Percentiles rank a stretch among this genome's conserved stretches.
phyloP scores from a whole-genome alignment of 2,888 invertebrate species.

The Diabrotica balteata region DNA sequence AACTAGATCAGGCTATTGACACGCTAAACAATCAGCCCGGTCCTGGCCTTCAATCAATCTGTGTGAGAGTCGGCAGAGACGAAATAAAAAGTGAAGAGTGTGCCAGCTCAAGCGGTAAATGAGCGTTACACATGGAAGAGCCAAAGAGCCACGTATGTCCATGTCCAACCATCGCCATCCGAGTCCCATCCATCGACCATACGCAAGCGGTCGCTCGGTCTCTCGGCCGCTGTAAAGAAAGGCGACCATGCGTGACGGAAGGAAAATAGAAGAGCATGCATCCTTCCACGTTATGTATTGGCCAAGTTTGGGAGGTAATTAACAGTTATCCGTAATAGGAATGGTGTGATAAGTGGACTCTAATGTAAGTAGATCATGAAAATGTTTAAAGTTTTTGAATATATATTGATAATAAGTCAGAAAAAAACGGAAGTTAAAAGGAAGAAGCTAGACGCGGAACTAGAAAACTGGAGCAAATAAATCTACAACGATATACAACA shows the following conservation, averaged over 20 bases:
- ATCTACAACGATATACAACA: too few species aligned
- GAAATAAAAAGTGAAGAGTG: slow-evolving; percentile 28
- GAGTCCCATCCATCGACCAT: slow-evolving; percentile 27
- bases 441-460: too few species aligned
- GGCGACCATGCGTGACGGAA: slow-evolving; percentile 40
- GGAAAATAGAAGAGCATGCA: slow-evolving; percentile 35
- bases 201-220: slow-evolving; percentile 26
- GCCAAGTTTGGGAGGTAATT: slow-evolving; percentile 15
- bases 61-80: slow-evolving; percentile 26
- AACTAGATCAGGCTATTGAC: too few species aligned
- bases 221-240: slow-evolving; percentile 4
- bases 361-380: too few species aligned
- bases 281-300: slow-evolving; percentile 26
- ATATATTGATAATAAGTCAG: too few species aligned
- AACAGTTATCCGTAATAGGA: neutral
- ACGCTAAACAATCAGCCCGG: neutral
- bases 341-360: too few species aligned
- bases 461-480: too few species aligned
- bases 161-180: slow-evolving; percentile 19
- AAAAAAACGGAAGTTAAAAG: too few species aligned
- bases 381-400: too few species aligned
- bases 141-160: slow-evolving; percentile 49
- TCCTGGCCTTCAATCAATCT: slow-evolving; percentile 44
- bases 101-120: slow-evolving; percentile 53
- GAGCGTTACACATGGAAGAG: slow-evolving; percentile 55